Conservation (phyloP, 2,113 vertebrate species). For the Xiphorhynchus elegans region DNA sequence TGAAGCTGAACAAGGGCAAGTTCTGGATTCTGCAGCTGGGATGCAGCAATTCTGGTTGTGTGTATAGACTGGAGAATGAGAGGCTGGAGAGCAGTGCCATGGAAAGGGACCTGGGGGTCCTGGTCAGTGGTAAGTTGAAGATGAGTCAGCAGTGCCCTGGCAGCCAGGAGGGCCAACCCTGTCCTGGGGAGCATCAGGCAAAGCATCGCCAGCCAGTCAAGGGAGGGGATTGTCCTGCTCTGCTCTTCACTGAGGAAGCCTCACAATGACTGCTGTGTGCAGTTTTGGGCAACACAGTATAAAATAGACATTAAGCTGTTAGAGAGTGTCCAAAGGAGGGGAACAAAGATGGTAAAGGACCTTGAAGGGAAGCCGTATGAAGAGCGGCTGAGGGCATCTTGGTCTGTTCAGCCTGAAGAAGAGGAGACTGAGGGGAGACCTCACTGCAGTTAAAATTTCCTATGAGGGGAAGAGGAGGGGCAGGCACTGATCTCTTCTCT, state of each 20-base stretch:
- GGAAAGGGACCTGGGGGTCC: neutral
- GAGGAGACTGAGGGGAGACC: neutral
- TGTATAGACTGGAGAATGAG: neutral
- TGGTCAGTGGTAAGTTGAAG: neutral
- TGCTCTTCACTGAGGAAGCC: accelerated
- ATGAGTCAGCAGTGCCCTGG: neutral
- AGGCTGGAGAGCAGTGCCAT: neutral
- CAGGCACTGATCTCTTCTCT: neutral
- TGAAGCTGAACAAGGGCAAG: accelerated
- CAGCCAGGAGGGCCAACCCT: accelerated
- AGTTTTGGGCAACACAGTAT: neutral
- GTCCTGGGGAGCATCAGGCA: neutral
- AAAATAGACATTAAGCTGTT: neutral
- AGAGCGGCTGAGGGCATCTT: neutral
- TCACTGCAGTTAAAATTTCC: neutral
- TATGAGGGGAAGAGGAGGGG: neutral
- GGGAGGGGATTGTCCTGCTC: neutral
- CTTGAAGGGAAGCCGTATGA: accelerated
- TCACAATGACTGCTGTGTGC: accelerated
- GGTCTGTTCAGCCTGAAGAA: neutral
- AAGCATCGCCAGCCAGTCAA: accelerated
- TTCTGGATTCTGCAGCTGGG: neutral
- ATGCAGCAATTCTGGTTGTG: neutral
- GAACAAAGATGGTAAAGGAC: accelerated
- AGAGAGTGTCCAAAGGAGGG: neutral